Evolutionary conservation across 2,797 vertebrate genomes (phyloP).

Genomic region (Enteromius afrohamiltoni): DNA sequence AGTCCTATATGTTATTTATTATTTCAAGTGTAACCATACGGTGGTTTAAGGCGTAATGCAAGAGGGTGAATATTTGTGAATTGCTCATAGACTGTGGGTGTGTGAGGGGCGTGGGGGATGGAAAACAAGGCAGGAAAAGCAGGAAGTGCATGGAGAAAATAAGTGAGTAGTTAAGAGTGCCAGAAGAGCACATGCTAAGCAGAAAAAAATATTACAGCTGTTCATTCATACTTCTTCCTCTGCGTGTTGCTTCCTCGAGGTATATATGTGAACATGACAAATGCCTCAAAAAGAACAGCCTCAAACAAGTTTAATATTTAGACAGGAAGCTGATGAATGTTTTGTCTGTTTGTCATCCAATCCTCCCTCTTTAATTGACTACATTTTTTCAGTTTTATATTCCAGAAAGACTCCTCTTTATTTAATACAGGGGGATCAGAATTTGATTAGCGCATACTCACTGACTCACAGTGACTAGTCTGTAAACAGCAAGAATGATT

Average conservation of each 20-base stretch:
- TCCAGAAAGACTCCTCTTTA: neutral
- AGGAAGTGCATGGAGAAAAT: conserved; percentile 48
- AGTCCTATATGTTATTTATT: neutral
- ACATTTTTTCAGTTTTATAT: neutral
- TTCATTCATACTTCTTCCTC: conserved; percentile 68
- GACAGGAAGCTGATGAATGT: conserved; percentile 6
- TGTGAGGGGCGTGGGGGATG: conserved; percentile 12
- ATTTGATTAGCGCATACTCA: neutral
- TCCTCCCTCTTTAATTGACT: neutral
- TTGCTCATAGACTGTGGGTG: neutral
- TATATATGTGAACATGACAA: conserved; percentile 5
- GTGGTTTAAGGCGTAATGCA: neutral
- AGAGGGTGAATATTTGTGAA: neutral
- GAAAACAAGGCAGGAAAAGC: neutral
- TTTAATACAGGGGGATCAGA: neutral
- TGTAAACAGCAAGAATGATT: conserved; percentile 1
- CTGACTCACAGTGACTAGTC: conserved; percentile 31
- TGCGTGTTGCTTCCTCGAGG: neutral
- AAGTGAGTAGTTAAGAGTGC: conserved; percentile 64
- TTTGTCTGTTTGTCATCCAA: conserved; percentile 10
- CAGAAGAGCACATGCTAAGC: conserved; percentile 80
- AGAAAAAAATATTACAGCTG: conserved; percentile 71
- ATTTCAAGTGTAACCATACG: neutral
- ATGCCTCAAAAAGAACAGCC: neutral
- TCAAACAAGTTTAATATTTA: neutral